A percentile compares a stretch with the other conserved stretches of the same genome.
Evolutionary conservation across 1,140 invertebrate genomes (phyloP).

Genomic region (Triops longicaudatus): DNA sequence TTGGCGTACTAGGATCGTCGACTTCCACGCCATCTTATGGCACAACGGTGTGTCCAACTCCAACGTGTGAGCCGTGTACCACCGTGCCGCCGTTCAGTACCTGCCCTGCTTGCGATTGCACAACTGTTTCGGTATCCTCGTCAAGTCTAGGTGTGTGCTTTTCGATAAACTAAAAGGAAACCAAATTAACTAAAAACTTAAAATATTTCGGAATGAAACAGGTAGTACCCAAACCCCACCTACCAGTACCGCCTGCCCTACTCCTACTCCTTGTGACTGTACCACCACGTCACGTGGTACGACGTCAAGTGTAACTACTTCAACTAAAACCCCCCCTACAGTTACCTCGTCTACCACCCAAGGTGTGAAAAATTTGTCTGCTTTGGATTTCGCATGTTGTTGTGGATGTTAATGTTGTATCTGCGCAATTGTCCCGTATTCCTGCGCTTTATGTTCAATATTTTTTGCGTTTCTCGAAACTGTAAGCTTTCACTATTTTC

Average conservation of each 20-base stretch:
- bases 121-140: background rate
- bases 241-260: background rate
- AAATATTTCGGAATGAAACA: background rate
- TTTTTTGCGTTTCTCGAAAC: background rate
- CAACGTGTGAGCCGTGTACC: background rate
- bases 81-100: background rate
- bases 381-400: background rate
- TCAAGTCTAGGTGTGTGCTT: background rate
- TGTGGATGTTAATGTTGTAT: background rate
- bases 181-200: background rate
- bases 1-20: background rate
- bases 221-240: background rate
- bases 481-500: too few relatives aligned
- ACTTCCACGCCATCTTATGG: background rate
- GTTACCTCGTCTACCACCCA: background rate
- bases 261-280: constrained; percentile 5
- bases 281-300: background rate
- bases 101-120: background rate
- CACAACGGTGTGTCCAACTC: background rate
- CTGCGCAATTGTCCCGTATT: background rate
- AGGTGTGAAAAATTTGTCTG: background rate
- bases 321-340: too few relatives aligned
- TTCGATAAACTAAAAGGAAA: background rate
- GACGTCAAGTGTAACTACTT: background rate
- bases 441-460: background rate